These are phyloP conservation scores for Empidonax alnorum DNA, from an alignment of 2,113 vertebrate genomes.

Conservation along the genomic window DNA sequence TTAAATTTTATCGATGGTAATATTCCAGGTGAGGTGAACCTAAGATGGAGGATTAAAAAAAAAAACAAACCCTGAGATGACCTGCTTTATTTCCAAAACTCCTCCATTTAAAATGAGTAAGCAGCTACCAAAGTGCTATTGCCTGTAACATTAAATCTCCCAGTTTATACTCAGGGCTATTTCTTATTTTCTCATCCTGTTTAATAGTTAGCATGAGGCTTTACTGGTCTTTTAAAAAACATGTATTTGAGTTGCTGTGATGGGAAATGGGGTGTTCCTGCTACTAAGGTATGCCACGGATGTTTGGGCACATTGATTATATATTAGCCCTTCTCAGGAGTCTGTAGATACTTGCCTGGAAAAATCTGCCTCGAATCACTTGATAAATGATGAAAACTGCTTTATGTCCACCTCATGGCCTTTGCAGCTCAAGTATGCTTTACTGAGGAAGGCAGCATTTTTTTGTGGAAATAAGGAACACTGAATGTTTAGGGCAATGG, in stretches of 20 bases:
- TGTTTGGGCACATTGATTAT: background rate
- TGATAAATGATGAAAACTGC: background rate
- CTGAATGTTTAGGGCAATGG: background rate
- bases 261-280: background rate
- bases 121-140: background rate
- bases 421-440: background rate
- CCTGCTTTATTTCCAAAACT: constrained; percentile 13
- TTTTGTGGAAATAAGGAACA: background rate
- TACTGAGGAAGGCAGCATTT: background rate
- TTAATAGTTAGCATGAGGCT: background rate
- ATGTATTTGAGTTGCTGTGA: background rate
- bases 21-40: background rate
- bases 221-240: background rate
- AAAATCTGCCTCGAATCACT: background rate
- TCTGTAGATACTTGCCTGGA: background rate
- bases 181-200: background rate
- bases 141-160: background rate
- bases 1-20: background rate
- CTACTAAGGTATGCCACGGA: background rate
- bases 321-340: background rate
- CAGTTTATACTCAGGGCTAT: background rate
- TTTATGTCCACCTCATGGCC: background rate
- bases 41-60: background rate
- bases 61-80: background rate
- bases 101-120: background rate